Base-by-base conservation (phyloP, 2,797 vertebrate genomes). In the Staurois parvus region DNA sequence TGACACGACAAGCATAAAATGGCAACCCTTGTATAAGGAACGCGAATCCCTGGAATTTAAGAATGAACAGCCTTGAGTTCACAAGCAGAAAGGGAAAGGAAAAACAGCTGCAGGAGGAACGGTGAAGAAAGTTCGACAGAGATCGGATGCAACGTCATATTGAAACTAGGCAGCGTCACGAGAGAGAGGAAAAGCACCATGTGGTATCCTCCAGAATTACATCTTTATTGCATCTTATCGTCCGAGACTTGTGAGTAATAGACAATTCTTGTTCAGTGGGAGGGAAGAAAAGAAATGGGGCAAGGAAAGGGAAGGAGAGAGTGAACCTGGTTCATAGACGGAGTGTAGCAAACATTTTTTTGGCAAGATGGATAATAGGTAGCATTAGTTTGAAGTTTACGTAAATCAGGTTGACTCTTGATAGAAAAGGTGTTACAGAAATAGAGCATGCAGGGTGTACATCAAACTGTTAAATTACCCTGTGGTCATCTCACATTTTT, bases 21-120 rank as follows among this genome's bases (percentile, higher is more conserved):
- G 67, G 67, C 29, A 52, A 80, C 42, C 77, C 28, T 32, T 69
- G 42, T 34, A 24, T 32, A 79, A 70, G 40, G 19, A n/a, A 72
- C 4, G 13, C 7, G 30, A 56, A 28, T n/a, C 37, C 28, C 34
- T 64, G 26, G 5, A 13, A 26, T 28, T 34, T 84, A 84, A 87
- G 76, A 87, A 83, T 87, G 85, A 87, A 87, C 66, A 30, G 67
- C 81, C 85, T 87, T 74, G 67, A 37, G 64, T 73, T 83, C 74
- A 87, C 80, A 82, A 48, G 85, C 62, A 79, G 24, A 73, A 72
- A 70, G 45, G 66, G 17, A 42, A 52, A 78, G 69, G 52, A 75
- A 82, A 68, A 79, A 82, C 56, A 56, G 30, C 56, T 78, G 66
- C 40, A 66, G 62, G 75, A 68, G 13, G 83, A 79, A 87, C 76